phyloP scores from a whole-genome alignment of 37 sponge, comb jelly and placozoan species.

The Agelas oroides region DNA sequence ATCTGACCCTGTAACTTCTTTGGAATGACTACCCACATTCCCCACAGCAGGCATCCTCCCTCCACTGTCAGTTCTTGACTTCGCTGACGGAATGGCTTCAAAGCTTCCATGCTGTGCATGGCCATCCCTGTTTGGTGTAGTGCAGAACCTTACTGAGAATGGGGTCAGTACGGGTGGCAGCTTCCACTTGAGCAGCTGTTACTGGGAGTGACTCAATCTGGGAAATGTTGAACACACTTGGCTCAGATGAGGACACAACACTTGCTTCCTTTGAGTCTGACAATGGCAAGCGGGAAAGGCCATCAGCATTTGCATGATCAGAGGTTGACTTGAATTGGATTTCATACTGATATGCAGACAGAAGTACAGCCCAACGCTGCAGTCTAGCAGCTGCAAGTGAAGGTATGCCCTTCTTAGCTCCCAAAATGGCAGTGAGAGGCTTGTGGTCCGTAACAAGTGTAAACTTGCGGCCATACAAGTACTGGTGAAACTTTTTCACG shows the following conservation, averaged over 20 bases:
- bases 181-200: neutral
- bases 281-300: conserved; percentile 33
- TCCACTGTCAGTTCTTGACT: conserved; percentile 18
- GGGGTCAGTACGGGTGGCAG: conserved; percentile 29
- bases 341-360: conserved; percentile 42
- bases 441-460: conserved; percentile 42
- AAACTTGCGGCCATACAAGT: conserved; percentile 60
- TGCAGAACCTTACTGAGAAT: conserved; percentile 48
- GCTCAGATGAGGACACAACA: neutral
- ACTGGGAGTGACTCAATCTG: conserved; percentile 22
- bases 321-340: conserved; percentile 53
- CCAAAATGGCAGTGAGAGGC: conserved; percentile 38
- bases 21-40: conserved; percentile 36
- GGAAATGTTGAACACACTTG: neutral
- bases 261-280: neutral
- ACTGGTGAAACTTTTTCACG: conserved; percentile 47
- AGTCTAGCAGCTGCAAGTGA: conserved; percentile 34
- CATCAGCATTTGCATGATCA: conserved; percentile 62
- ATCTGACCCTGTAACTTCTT: neutral
- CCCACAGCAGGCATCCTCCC: conserved; percentile 33
- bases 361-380: conserved; percentile 61
- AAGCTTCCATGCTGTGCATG: neutral
- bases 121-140: conserved; percentile 50
- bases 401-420: conserved; percentile 27
- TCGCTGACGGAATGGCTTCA: neutral